Base-by-base conservation (phyloP, 2,113 vertebrate genomes). In the Speoplatyrhinus poulsoni region DNA sequence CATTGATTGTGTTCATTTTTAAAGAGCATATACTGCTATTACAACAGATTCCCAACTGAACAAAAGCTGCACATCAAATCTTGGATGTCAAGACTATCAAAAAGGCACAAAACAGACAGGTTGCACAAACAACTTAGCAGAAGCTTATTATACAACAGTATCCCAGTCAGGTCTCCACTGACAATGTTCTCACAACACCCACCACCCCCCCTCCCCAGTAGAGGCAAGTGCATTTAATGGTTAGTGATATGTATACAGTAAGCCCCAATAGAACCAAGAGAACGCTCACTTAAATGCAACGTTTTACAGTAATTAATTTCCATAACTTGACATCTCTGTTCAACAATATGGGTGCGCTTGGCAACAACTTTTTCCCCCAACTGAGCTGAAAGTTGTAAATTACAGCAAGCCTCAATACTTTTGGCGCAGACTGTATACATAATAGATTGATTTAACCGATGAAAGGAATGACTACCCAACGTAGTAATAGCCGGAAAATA, bases 21-120 rank as follows among this genome's bases (percentile, higher is more conserved):
- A 67, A 88, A 87, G 84, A 90, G 86, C 83, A 62, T 85, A 88
- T 85, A 90, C 74, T 77, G 84, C 83, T 80, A 84, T 84, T 86
- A 92, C 90, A 87, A 90, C 72, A 69, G 85, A 91, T 81, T 82
- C 83, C 88, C 68, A 79, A 90, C 88, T 76, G 75, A 92, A 92
- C 89, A 67, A 88, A 88, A 92, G 90, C 92, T 89, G 91, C 90
- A 88, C 91, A 80, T 87, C 85, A 91, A 91, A 90, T 88, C 79
- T 87, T 84, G 84, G 88, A 88, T 86, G 88, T 91, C 76, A 86
- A 91, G 90, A 91, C 88, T 78, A 85, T 86, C 83, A 90, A 90
- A 90, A 91, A 93, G 91, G 93, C 92, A 93, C 93, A 90, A 78
- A 87, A 91, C 89, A 91, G 88, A 92, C 89, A 87, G 80, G 85